phyloP scores from a whole-genome alignment of 2,113 vertebrate species.

The Regulus satrapa region DNA sequence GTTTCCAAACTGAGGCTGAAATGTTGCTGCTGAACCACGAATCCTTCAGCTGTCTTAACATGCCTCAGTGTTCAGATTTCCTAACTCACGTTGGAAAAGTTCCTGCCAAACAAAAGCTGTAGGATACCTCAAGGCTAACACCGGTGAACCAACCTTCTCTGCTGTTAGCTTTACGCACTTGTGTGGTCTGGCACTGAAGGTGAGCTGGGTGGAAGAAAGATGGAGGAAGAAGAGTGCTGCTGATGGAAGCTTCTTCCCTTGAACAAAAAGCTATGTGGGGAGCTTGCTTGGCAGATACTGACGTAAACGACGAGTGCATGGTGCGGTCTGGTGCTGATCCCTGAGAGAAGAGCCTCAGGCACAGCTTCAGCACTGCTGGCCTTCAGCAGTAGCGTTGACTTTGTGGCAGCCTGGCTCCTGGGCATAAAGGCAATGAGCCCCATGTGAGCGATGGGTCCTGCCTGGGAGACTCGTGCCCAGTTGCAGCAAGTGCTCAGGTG shows the following conservation, averaged over 20 bases:
- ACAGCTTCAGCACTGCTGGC: not conserved
- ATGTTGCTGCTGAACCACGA: not conserved
- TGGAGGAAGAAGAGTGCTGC: not conserved
- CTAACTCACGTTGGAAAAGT: not conserved
- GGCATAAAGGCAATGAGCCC: not conserved
- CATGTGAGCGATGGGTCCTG: not conserved
- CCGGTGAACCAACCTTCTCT: not conserved
- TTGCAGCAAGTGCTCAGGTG: not conserved
- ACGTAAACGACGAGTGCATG: rapidly evolving
- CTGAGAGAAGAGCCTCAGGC: not conserved
- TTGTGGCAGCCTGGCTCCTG: not conserved
- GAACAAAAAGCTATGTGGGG: not conserved
- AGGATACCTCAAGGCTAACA: not conserved
- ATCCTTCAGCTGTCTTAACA: not conserved
- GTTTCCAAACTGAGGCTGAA: not conserved
- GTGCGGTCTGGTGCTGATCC: not conserved
- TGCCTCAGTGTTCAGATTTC: not conserved
- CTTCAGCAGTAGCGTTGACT: not conserved
- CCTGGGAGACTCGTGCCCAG: rapidly evolving
- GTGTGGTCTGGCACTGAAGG: not conserved
- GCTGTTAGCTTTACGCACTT: not conserved
- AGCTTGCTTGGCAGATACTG: not conserved
- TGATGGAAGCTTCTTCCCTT: not conserved
- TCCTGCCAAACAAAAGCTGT: conserved; percentile 7
- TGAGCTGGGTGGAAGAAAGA: not conserved